Conservation (phyloP, 30 jellyfish, hydroid and myxozoan genomes). For the Cassiopea andromeda region DNA sequence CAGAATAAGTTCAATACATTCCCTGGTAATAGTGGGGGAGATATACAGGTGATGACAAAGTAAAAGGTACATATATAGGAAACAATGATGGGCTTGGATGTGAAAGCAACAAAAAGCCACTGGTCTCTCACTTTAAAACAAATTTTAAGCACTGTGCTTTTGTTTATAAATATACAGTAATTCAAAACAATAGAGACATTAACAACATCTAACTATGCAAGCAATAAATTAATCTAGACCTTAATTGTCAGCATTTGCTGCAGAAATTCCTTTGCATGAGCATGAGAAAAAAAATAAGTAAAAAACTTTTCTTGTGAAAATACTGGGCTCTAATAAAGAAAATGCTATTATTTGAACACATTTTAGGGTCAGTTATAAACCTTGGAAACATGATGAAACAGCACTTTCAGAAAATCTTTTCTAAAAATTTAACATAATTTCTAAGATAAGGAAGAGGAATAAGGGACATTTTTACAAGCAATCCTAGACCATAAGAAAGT, state of each 20-base stretch:
- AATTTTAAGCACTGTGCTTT: background rate
- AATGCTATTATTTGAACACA: too few relatives aligned
- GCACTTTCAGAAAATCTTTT: too few relatives aligned
- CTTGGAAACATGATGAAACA: too few relatives aligned
- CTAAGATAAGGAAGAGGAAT: too few relatives aligned
- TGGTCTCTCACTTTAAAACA: too few relatives aligned
- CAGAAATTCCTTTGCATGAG: background rate
- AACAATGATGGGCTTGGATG: too few relatives aligned
- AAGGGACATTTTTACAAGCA: background rate
- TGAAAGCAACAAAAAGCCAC: too few relatives aligned
- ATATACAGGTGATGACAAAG: background rate
- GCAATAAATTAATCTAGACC: background rate
- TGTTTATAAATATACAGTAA: background rate
- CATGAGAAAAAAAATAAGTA: background rate
- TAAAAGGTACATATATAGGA: too few relatives aligned
- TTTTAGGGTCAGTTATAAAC: too few relatives aligned
- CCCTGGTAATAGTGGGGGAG: background rate
- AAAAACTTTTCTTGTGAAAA: too few relatives aligned
- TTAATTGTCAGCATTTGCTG: background rate
- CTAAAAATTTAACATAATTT: too few relatives aligned
- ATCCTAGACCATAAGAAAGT: background rate
- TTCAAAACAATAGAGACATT: background rate
- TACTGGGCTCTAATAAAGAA: too few relatives aligned
- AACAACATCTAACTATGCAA: background rate
- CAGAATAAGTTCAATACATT: background rate